Evolutionary conservation across 2,797 vertebrate genomes (phyloP).

Genomic region (Schizopygopsis pylzovi): DNA sequence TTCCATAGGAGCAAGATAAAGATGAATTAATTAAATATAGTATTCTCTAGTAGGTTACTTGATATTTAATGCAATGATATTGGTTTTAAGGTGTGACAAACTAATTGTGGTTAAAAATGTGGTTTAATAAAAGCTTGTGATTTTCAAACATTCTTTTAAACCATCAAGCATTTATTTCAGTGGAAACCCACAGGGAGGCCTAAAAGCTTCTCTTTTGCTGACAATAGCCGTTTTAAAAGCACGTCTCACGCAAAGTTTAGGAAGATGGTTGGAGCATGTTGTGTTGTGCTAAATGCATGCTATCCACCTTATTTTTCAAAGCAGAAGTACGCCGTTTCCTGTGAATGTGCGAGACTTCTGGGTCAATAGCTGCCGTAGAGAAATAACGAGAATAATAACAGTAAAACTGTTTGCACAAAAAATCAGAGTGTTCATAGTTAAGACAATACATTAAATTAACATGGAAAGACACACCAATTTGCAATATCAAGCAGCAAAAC

Average conservation of each 20-base stretch:
- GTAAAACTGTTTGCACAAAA: background rate
- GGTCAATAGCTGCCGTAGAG: background rate
- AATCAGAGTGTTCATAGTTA: background rate
- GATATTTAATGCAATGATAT: background rate
- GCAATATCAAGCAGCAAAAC: background rate
- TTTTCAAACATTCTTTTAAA: background rate
- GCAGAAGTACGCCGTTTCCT: background rate
- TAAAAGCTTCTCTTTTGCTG: conserved; percentile 3
- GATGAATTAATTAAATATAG: background rate
- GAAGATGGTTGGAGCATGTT: background rate
- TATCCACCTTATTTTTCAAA: background rate
- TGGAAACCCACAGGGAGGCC: background rate
- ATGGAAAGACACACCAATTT: background rate
- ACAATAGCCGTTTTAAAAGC: background rate
- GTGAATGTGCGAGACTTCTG: background rate
- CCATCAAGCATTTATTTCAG: background rate
- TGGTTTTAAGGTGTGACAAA: background rate
- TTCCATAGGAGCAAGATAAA: conserved; percentile 40
- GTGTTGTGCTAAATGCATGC: background rate
- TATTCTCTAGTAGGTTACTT: background rate
- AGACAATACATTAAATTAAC: background rate
- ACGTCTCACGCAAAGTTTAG: background rate
- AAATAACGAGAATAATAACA: background rate
- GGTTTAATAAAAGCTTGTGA: too few species aligned
- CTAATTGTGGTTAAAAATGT: background rate